Evolutionary conservation across 2,113 vertebrate species (phyloP), one percentile per base, ranked within the genome.

Genomic region (Galemys pyrenaicus): DNA sequence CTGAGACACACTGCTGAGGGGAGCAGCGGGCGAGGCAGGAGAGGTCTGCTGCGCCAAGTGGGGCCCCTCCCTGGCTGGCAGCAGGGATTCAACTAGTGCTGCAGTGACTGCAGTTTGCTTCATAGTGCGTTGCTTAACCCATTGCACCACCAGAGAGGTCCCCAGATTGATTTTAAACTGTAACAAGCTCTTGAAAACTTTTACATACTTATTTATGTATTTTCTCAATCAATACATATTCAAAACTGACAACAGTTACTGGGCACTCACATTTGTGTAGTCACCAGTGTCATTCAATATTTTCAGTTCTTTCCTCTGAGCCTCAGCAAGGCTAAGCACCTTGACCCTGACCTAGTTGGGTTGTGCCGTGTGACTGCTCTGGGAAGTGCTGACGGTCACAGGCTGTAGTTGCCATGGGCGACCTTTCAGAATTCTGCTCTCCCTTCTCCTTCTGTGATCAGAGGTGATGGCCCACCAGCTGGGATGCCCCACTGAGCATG

Each of bases 151-250:
- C n/a, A n/a, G n/a, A n/a, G n/a, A n/a, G n/a, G n/a, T n/a, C n/a
- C n/a, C n/a, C 1, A 89, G 62, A 92, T 92, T 94, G 64, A 51
- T 77, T 90, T 91, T 78, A 28, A 78, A 65, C 1, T 85, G 39
- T 39, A 32, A 81, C 24, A 77, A 75, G 68, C 62, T 84, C 24
- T 46, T 75, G 37, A 11, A 58, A 81, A 44, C 3, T 77, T 89
- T 86, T 54, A 80, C 49, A 9, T 10, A 74, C 46, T 49, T 49
- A 49, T 2, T 49, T 64, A 20, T 22, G 1, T 26, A 87, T 67
- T 81, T 86, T 85, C 30, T 92, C 54, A 80, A 87, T 26, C 26
- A 75, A 58, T 26, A 84, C 51, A 62, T 51, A 62, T 19, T 81
- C 46, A 92, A 87, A 74, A 24, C n/a, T 80, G 28, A n/a, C 17